Evolutionary conservation across 2,888 invertebrate species (phyloP).

Genomic region (Meiosimyza decipiens): DNA sequence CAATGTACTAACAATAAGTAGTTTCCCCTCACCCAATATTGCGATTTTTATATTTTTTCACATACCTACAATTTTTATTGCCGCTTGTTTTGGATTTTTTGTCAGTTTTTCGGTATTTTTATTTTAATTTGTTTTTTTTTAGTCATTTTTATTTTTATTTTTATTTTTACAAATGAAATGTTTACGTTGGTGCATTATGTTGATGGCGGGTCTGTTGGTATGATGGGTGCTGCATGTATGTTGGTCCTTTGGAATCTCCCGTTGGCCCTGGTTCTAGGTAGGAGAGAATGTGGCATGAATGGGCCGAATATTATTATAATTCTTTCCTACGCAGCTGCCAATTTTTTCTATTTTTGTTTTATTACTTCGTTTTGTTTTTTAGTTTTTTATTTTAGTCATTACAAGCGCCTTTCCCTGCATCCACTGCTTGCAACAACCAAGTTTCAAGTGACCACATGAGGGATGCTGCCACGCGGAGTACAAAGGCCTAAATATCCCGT

Average conservation of each 20-base stretch:
- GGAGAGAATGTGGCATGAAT: not conserved
- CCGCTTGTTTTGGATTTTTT: slow-evolving; percentile 46
- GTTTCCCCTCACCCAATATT: slow-evolving; percentile 53
- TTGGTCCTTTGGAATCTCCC: slow-evolving; percentile 30
- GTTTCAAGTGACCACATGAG: not conserved
- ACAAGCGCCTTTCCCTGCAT: slow-evolving; percentile 48
- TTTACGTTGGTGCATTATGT: slow-evolving; percentile 62
- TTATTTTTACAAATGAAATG: slow-evolving; percentile 61
- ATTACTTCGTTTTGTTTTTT: slow-evolving; percentile 39
- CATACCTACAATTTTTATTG: slow-evolving; percentile 41
- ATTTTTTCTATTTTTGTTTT: slow-evolving; percentile 35
- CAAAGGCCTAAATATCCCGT: not conserved
- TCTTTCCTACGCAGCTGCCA: slow-evolving; percentile 37
- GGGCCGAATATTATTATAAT: slow-evolving; percentile 39
- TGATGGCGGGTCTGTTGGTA: slow-evolving; percentile 27
- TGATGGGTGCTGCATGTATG: slow-evolving; percentile 38
- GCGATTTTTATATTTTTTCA: slow-evolving; percentile 42
- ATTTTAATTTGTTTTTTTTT: slow-evolving; percentile 37
- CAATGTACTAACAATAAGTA: slow-evolving; percentile 58
- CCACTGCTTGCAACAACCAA: not conserved
- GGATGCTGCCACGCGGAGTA: too few species aligned
- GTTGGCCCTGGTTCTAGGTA: not conserved
- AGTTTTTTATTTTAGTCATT: slow-evolving; percentile 55
- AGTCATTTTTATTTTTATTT: slow-evolving; percentile 41
- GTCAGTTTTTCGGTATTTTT: slow-evolving; percentile 43